Base-by-base conservation (phyloP, 2,797 vertebrate species). In the Pangasius larnaudii region DNA sequence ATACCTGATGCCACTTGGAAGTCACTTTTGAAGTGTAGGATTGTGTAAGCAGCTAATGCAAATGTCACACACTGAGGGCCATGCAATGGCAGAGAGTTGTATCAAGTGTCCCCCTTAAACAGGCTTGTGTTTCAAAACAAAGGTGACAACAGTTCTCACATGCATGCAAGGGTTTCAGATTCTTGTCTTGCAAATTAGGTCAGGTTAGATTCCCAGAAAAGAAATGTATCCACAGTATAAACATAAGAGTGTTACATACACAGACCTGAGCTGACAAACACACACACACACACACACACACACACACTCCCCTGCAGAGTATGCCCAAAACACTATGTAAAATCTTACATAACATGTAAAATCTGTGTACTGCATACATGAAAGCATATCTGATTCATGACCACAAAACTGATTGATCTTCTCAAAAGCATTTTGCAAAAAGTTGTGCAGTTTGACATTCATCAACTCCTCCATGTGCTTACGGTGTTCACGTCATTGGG, bases 61-160 rank as follows among this genome's bases (percentile, higher is more conserved):
- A 79, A 79, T 4, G 2, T 56, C 30, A 79, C 75, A 51, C 46
- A 77, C 27, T n/a, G 27, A 74, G 22, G 19, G 30, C 1, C 16
- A 33, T 16, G 30, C 14, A 33, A 33, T 2, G 9, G 39, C 36
- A 42, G 18, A 74, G 39, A 51, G n/a, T 30, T 16, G 27, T n/a
- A 77, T 51, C 27, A 14, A 51, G 27, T 77, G 74, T 78, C n/a
- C 13, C 74, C 53, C 49, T 30, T 33, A 33, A 53, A 78, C 75
- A 78, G n/a, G 49, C n/a, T 78, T 78, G 75, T 30, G 1, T 78
- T 78, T 78, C 75, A 78, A 56, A 78, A 78, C 75, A 78, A 78
- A 33, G 5, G 13, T 18, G n/a, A 53, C n/a, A 18, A 30, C n/a
- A 53, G 49, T 53, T 33, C 13, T 78, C 39, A 78, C 16, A 4